These are phyloP conservation scores for Ranitomeya imitator DNA, from an alignment of 2,113 vertebrate species.

Conservation along the genomic window DNA sequence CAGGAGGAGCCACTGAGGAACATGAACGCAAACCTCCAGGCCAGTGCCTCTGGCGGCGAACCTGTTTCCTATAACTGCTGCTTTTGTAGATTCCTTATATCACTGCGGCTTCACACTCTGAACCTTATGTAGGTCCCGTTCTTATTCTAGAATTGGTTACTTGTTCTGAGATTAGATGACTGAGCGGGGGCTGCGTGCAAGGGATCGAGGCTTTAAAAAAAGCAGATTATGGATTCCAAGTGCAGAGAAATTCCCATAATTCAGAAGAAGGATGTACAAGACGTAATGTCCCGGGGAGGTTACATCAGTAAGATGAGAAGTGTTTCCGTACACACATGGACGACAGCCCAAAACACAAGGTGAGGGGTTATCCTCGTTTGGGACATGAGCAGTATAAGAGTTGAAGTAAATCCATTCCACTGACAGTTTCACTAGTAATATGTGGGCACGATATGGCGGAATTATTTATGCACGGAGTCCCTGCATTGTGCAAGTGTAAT, in stretches of 20 bases:
- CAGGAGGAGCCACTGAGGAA: neutral
- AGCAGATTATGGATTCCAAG: conserved; percentile 36
- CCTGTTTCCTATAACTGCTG: neutral
- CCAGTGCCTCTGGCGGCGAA: neutral
- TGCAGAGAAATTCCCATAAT: neutral
- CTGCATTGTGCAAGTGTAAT: too few species aligned
- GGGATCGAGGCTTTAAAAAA: conserved; percentile 16
- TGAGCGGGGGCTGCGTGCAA: neutral
- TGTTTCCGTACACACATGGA: neutral
- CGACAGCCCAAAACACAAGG: too few species aligned
- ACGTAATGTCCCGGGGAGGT: neutral
- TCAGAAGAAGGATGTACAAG: neutral
- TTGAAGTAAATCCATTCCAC: too few species aligned
- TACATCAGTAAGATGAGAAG: neutral
- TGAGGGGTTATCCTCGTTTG: too few species aligned
- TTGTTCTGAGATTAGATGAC: conserved; percentile 31
- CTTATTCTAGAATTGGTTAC: conserved; percentile 13
- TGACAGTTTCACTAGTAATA: neutral
- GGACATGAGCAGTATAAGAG: too few species aligned
- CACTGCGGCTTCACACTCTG: neutral
- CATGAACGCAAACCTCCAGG: neutral
- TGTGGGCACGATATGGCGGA: neutral
- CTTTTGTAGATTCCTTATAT: too few species aligned
- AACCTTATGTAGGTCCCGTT: neutral
- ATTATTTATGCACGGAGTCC: neutral